These are phyloP conservation scores for Dysmachus trigonus DNA, from an alignment of 2,888 invertebrate species.

Conservation along the genomic window DNA sequence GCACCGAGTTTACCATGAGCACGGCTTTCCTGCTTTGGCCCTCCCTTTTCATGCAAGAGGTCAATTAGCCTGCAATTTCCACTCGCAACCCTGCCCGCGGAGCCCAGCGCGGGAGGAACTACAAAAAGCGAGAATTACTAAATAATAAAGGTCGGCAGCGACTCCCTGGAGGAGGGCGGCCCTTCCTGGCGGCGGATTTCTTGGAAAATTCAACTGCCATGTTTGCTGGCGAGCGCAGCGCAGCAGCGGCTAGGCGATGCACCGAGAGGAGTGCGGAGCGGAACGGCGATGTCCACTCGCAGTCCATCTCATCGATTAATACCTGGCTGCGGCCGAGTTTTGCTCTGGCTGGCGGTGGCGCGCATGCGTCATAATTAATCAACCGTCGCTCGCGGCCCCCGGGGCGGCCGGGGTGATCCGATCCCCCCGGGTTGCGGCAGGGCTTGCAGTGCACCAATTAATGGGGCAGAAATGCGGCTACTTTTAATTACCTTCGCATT, in stretches of 20 bases:
- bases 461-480: conserved; percentile 12
- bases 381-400: background rate
- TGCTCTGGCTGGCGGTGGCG: background rate
- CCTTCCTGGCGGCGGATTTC: background rate
- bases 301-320: conserved; percentile 21
- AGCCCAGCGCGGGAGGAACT: background rate
- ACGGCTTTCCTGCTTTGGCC: background rate
- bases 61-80: background rate
- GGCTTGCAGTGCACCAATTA: conserved; percentile 17
- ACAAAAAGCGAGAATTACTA: background rate
- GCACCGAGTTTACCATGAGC: background rate
- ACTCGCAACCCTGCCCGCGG: background rate
- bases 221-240: background rate
- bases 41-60: background rate
- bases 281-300: background rate
- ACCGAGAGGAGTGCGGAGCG: background rate
- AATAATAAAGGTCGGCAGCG: background rate
- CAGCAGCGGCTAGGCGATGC: background rate
- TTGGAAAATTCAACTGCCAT: conserved; percentile 10
- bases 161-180: background rate
- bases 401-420: background rate
- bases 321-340: background rate
- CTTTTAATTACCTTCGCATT: conserved; percentile 26
- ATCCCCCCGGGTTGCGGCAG: background rate
- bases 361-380: conserved; percentile 27